Percentiles rank a stretch among this genome's conserved stretches.
phyloP scores from a whole-genome alignment of 1,140 invertebrate genomes.

The Dinothrombium tinctorium region DNA sequence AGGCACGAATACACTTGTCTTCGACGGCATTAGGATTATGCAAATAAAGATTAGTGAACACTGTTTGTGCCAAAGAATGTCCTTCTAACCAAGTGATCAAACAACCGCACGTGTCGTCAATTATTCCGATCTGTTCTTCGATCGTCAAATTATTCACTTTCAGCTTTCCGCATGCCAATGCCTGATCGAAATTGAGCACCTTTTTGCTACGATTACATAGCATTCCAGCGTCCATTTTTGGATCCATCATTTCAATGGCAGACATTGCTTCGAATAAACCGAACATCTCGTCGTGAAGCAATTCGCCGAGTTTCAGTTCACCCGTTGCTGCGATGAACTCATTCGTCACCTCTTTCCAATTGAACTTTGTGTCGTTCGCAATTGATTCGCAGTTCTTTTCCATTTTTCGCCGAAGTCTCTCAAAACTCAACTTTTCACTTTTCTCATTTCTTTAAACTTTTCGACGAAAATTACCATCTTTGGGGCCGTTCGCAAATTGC shows the following conservation, averaged over 20 bases:
- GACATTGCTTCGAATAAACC: constrained; percentile 96
- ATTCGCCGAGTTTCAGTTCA: constrained; percentile 61
- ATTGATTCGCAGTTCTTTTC: no score
- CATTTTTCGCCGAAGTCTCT: constrained; percentile 3
- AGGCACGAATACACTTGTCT: constrained; percentile 58
- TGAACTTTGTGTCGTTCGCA: no score
- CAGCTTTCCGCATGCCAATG: constrained; percentile 32
- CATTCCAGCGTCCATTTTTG: constrained; percentile 99
- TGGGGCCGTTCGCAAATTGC: no score
- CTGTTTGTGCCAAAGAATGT: constrained; percentile 82
- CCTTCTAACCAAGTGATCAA: constrained; percentile 79
- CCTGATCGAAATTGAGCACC: constrained; percentile 44
- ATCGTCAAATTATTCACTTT: constrained; percentile 41
- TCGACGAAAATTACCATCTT: no score
- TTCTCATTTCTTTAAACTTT: no score
- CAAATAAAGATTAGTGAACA: constrained; percentile 87
- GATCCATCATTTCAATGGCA: constrained; percentile 98
- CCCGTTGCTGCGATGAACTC: constrained; percentile 21
- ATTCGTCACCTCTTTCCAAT: no score
- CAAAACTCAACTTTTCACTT: not conserved
- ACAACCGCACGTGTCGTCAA: constrained; percentile 74
- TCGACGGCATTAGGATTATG: constrained; percentile 65
- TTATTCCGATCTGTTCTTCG: constrained; percentile 41
- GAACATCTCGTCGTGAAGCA: constrained; percentile 66
- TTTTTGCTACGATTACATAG: constrained; percentile 59